phyloP scores from a whole-genome alignment of 2,113 vertebrate species.

The Furnarius figulus region DNA sequence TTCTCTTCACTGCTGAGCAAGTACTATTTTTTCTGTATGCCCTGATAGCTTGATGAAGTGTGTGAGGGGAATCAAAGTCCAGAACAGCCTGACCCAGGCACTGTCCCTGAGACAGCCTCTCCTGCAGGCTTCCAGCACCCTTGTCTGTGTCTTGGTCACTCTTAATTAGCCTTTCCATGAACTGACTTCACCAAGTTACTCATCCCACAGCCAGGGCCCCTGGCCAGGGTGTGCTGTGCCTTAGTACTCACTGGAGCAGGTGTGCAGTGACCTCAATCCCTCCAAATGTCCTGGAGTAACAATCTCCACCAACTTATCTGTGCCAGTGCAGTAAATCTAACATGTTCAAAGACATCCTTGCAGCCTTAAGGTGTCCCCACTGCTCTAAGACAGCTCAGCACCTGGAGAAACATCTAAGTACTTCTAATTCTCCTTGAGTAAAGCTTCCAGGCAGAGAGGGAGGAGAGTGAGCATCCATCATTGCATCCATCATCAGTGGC shows the following conservation, averaged over 20 bases:
- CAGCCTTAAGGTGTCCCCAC: slow-evolving; percentile 28
- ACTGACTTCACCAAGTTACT: background rate
- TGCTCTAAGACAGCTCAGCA: slow-evolving; percentile 9
- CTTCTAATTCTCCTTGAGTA: slow-evolving; percentile 10
- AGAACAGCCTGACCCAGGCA: background rate
- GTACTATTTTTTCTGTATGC: background rate
- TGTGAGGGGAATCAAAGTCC: background rate
- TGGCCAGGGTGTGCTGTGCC: background rate
- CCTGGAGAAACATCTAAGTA: background rate
- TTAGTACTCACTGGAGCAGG: background rate
- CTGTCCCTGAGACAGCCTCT: background rate
- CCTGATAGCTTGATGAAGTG: background rate
- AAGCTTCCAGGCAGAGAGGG: background rate
- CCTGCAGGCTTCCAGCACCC: background rate
- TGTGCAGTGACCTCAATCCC: background rate
- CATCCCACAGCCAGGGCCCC: background rate
- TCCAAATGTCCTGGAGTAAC: background rate
- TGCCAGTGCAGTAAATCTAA: background rate
- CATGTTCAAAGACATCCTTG: background rate
- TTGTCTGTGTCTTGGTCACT: background rate
- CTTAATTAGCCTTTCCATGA: background rate
- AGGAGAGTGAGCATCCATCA: background rate
- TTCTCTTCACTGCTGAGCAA: background rate
- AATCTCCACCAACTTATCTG: background rate
- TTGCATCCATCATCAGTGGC: background rate